Conservation (phyloP, 2,113 vertebrate species). For the Entomyzon cyanotis region DNA sequence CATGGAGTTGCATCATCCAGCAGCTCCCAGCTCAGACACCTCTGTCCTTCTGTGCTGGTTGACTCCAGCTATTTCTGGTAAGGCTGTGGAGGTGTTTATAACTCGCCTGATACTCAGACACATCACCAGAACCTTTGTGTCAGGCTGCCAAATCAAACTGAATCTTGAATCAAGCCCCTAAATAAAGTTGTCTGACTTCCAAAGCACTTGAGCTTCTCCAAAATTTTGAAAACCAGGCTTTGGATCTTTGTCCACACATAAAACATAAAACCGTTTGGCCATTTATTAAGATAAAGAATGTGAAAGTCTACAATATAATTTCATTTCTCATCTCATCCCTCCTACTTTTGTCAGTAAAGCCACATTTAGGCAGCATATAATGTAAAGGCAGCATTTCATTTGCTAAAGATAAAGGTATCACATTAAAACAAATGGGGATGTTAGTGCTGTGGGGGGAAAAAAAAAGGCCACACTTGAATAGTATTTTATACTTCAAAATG, state of each 20-base stretch:
- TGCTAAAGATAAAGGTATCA: neutral
- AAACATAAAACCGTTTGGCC: neutral
- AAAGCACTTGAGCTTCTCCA: neutral
- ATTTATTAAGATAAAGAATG: neutral
- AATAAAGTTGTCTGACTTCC: neutral
- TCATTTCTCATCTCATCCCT: neutral
- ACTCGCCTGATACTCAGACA: too few relatives aligned
- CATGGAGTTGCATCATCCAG: neutral
- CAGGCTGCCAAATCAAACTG: too few relatives aligned
- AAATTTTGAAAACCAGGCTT: neutral
- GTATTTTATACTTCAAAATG: neutral
- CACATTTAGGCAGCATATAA: neutral
- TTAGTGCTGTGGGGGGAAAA: accelerated
- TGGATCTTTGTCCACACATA: neutral
- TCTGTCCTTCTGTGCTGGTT: neutral
- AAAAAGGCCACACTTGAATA: neutral
- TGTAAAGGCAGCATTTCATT: neutral
- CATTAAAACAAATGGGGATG: neutral
- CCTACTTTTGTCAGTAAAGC: neutral
- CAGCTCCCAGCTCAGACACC: neutral
- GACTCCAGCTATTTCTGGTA: neutral
- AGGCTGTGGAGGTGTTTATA: too few relatives aligned
- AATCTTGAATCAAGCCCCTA: neutral
- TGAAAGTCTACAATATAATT: neutral
- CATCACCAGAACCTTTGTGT: too few relatives aligned